Evolutionary conservation across 2,797 vertebrate species (phyloP).

Genomic region (Rhinoraja longicauda): DNA sequence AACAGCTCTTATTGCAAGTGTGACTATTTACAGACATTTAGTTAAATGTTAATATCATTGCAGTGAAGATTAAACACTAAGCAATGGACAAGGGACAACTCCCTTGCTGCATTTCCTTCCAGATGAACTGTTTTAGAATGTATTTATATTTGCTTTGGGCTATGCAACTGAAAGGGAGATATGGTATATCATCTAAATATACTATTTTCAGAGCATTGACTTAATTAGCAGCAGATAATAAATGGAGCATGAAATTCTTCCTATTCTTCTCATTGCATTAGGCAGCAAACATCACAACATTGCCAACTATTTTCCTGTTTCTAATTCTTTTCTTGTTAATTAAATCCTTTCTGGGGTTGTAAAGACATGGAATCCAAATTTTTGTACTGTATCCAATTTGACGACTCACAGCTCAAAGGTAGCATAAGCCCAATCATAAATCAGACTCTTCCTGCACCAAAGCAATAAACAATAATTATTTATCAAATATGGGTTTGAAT

Average conservation of each 20-base stretch:
- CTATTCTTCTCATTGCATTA: neutral
- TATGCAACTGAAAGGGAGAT: neutral
- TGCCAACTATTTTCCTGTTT: neutral
- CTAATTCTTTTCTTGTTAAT: neutral
- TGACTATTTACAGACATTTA: neutral
- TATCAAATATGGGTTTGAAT: neutral
- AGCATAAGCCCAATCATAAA: neutral
- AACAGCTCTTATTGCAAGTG: neutral
- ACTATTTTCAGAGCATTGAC: neutral
- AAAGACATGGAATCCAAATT: neutral
- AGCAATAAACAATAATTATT: neutral
- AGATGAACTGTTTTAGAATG: neutral
- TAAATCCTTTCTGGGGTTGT: neutral
- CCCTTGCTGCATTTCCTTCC: neutral
- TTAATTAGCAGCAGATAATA: neutral
- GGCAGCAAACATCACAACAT: neutral
- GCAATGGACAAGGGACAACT: neutral
- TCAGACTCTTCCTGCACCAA: neutral
- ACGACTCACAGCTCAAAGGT: neutral
- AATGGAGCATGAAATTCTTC: neutral
- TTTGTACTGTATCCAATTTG: neutral
- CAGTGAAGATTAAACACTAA: neutral
- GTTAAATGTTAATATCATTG: neutral
- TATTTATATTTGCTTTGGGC: neutral
- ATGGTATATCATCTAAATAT: neutral